Evolutionary conservation across 2,797 vertebrate genomes (phyloP), one percentile per base, ranked within the genome.

Genomic region (Paedocypris micromegethes): DNA sequence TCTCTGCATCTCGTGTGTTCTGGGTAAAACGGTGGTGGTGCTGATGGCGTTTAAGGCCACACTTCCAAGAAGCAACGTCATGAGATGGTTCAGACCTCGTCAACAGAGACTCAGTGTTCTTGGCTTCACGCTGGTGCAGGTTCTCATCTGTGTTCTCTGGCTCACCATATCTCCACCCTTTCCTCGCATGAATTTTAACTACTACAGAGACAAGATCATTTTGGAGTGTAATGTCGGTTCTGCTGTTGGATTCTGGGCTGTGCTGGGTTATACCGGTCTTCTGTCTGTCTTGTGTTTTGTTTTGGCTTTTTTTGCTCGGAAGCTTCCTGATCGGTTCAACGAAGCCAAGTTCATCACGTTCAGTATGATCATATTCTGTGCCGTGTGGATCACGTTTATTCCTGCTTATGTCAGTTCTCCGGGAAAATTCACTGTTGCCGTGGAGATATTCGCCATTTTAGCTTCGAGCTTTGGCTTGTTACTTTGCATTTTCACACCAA

Each of bases 391-490:
- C 41, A 77, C 84, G 3, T 88, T 88, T 37, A 88, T 88, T 7
- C 86, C 86, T 8, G 84, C 84, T 0, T 88, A 88, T 70, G 78
- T 86, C 64, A 87, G 87, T 64, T 86, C 86, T 9, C 86, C 87
- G 59, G 86, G 86, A 4, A 89, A 86, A 64, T 88, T 87, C 45
- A 88, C 83, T 9, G 87, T 89, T 2, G 86, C 87, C 49, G 88
- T 89, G 0, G 87, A 88, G 7, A 85, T 89, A 53, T 90, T 89
- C 83, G 84, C 88, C 0, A 88, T 89, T 58, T 68, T 89, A 8
- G 80, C 85, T 0, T 89, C 87, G 0, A 86, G 83, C 61, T 88
- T 85, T 83, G 86, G 80, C 4, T 64, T 88, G 6, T 64, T 89
- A 0, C 58, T 89, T 64, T 88, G 87, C 45, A 88, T 90, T 45